These are phyloP conservation scores for Morone chrysops DNA, from an alignment of 2,113 vertebrate genomes.

Conservation along the genomic window DNA sequence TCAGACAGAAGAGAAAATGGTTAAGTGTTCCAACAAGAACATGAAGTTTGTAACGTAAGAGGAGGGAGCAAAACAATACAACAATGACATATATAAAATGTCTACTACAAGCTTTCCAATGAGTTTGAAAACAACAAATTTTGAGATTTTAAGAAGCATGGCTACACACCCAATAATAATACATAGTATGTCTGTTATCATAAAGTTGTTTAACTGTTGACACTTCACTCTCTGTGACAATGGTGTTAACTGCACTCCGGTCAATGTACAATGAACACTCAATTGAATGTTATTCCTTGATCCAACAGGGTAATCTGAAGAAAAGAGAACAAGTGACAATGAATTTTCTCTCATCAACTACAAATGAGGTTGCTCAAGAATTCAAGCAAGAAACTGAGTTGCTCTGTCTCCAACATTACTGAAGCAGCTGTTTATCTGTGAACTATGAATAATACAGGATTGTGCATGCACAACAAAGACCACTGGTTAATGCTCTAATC, in stretches of 20 bases:
- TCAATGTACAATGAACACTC: background rate
- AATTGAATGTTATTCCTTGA: background rate
- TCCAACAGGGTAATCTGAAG: background rate
- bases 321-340: background rate
- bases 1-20: background rate
- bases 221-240: background rate
- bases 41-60: background rate
- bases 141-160: background rate
- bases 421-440: background rate
- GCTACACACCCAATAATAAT: background rate
- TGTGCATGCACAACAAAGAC: conserved; percentile 1
- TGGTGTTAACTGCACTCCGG: background rate
- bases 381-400: conserved; percentile 1
- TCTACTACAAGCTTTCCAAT: background rate
- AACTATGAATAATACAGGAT: background rate
- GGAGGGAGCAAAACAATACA: background rate
- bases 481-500: background rate
- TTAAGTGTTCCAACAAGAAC: background rate
- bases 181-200: background rate
- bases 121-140: background rate
- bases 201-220: background rate
- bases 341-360: background rate
- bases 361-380: background rate
- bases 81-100: background rate
- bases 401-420: background rate